These are phyloP conservation scores for Pseudobourletiella spinata DNA, from an alignment of 1,140 invertebrate species.

Conservation along the genomic window DNA sequence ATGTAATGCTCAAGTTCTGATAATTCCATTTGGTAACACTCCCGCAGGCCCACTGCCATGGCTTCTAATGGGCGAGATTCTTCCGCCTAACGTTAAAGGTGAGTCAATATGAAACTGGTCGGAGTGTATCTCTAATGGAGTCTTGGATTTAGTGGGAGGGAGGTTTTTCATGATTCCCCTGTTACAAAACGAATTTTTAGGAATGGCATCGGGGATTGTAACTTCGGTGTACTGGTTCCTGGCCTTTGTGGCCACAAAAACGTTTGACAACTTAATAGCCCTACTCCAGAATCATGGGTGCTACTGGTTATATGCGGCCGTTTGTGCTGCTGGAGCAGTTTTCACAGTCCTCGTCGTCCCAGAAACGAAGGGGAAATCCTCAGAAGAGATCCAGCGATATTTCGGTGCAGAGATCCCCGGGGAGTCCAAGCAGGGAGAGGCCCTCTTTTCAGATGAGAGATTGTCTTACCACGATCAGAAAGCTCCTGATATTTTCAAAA, in stretches of 20 bases:
- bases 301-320: slow-evolving; percentile 48
- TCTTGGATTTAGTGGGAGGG: no score
- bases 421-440: not conserved
- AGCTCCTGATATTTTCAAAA: no score
- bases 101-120: no score
- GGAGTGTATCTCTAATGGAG: no score
- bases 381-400: slow-evolving; percentile 41
- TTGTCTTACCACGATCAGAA: not conserved
- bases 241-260: slow-evolving; percentile 47
- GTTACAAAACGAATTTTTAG: no score
- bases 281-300: slow-evolving; percentile 31
- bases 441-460: not conserved
- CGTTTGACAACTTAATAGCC: slow-evolving; percentile 40
- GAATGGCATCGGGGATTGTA: slow-evolving; percentile 37
- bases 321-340: slow-evolving; percentile 41
- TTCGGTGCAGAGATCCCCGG: slow-evolving; percentile 29
- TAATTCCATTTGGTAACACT: no score
- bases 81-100: slow-evolving; percentile 26
- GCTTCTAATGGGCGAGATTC: slow-evolving; percentile 50
- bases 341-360: slow-evolving; percentile 45
- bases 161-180: no score
- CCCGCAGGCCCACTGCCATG: slow-evolving; percentile 62
- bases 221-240: slow-evolving; percentile 45
- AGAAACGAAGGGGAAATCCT: slow-evolving; percentile 46
- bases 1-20: no score